These are phyloP conservation scores for Dioctria rufipes DNA, from an alignment of 2,888 invertebrate species.

Conservation along the genomic window DNA sequence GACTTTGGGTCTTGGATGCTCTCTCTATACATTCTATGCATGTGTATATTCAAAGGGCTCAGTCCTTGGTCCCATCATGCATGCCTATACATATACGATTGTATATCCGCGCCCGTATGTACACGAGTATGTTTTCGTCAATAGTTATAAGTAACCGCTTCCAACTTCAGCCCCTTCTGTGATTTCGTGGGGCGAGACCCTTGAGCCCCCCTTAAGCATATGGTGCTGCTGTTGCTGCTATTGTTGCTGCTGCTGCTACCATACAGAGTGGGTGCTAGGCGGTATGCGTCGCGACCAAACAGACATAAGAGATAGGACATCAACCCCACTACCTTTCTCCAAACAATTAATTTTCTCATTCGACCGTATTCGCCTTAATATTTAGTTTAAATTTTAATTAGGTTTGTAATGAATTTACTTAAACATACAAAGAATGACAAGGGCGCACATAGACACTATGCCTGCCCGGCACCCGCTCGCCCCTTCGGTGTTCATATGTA, in stretches of 20 bases:
- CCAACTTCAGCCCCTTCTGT: conserved; percentile 4
- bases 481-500: conserved; percentile 51
- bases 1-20: neutral
- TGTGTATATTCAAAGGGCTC: neutral
- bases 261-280: neutral
- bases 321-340: conserved; percentile 50
- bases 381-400: conserved; percentile 61
- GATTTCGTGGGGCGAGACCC: conserved; percentile 34
- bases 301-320: conserved; percentile 3
- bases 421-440: conserved; percentile 56
- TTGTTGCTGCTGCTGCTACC: too few species aligned
- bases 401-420: conserved; percentile 61
- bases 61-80: neutral
- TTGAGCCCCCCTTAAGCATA: neutral
- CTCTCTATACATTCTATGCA: neutral
- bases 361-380: conserved; percentile 60
- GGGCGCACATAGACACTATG: conserved; percentile 1
- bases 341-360: conserved; percentile 61
- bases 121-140: neutral
- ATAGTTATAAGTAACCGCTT: conserved; percentile 38
- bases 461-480: neutral
- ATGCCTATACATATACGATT: neutral
- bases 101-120: neutral
- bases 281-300: conserved; percentile 39
- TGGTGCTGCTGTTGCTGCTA: too few species aligned